Evolutionary conservation across 2,797 vertebrate genomes (phyloP).

Genomic region (Leptatherina wallacei): DNA sequence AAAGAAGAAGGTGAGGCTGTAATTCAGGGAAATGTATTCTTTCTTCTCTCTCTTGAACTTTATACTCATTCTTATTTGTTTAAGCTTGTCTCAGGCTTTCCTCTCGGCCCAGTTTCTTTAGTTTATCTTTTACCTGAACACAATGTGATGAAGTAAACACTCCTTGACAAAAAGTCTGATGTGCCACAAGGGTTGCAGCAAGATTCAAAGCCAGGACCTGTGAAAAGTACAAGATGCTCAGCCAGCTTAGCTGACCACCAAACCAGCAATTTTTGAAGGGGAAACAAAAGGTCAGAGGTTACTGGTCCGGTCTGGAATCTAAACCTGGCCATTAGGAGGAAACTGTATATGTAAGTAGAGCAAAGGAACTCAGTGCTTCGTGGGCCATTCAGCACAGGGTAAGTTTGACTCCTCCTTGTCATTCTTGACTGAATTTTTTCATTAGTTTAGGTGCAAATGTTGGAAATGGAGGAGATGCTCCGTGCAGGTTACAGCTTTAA

Average conservation of each 20-base stretch:
- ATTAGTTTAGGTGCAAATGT: not conserved
- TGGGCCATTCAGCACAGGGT: slow-evolving; percentile 22
- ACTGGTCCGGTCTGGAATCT: slow-evolving; percentile 40
- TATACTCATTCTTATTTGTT: slow-evolving; percentile 4
- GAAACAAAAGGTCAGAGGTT: slow-evolving; percentile 36
- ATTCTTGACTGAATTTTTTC: slow-evolving; percentile 26
- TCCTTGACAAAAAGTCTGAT: slow-evolving; percentile 10
- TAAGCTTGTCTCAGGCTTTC: not conserved
- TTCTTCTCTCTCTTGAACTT: slow-evolving; percentile 14
- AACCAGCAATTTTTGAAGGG: slow-evolving; percentile 14
- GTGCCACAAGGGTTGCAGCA: not conserved
- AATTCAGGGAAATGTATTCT: slow-evolving; percentile 13
- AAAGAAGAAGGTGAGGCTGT: slow-evolving; percentile 24
- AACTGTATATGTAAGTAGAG: slow-evolving; percentile 28
- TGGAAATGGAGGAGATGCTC: slow-evolving; percentile 17
- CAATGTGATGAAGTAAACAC: not conserved
- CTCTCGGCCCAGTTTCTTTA: slow-evolving; percentile 5
- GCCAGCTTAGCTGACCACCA: slow-evolving; percentile 12
- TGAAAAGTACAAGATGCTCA: slow-evolving; percentile 12
- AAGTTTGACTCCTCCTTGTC: slow-evolving; percentile 31
- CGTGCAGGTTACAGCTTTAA: slow-evolving; percentile 38
- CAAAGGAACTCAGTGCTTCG: slow-evolving; percentile 21
- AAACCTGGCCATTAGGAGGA: slow-evolving; percentile 21
- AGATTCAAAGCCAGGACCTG: slow-evolving; percentile 20
- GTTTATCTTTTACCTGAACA: not conserved